phyloP scores from a whole-genome alignment of 2,797 vertebrate species.

The Gastrophryne carolinensis region DNA sequence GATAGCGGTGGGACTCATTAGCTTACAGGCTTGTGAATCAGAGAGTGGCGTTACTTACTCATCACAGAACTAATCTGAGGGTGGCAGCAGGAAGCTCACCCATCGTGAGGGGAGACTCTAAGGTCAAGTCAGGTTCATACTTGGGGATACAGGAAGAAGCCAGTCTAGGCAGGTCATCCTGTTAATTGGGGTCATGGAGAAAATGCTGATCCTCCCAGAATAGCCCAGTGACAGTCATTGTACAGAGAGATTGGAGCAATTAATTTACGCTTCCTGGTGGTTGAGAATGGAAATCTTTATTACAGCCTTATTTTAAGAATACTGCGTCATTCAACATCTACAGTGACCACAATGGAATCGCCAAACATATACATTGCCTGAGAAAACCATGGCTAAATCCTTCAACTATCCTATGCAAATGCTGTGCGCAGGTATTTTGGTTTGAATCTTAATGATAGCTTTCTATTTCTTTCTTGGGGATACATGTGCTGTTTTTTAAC shows the following conservation, averaged over 20 bases:
- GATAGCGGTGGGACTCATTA: too few species aligned
- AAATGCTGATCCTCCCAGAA: conserved; percentile 4
- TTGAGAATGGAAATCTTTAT: conserved; percentile 10
- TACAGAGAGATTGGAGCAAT: neutral
- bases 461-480: too few species aligned
- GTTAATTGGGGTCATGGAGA: conserved; percentile 7
- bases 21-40: too few species aligned
- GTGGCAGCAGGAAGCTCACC: neutral
- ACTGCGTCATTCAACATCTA: neutral
- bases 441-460: too few species aligned
- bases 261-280: conserved; percentile 19
- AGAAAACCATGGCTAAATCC: too few species aligned
- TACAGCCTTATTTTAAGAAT: neutral
- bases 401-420: too few species aligned
- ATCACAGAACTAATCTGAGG: too few species aligned
- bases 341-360: neutral
- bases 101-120: neutral
- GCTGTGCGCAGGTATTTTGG: too few species aligned
- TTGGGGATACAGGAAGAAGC: conserved; percentile 23
- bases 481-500: too few species aligned
- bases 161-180: conserved; percentile 25
- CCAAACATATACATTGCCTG: too few species aligned
- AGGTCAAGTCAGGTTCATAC: conserved; percentile 17
- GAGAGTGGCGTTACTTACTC: too few species aligned
- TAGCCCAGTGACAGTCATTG: conserved; percentile 15